Percentiles rank a stretch among this genome's conserved stretches.
Conservation (phyloP, 2,797 vertebrate genomes). For the Schizopygopsis pylzovi region DNA sequence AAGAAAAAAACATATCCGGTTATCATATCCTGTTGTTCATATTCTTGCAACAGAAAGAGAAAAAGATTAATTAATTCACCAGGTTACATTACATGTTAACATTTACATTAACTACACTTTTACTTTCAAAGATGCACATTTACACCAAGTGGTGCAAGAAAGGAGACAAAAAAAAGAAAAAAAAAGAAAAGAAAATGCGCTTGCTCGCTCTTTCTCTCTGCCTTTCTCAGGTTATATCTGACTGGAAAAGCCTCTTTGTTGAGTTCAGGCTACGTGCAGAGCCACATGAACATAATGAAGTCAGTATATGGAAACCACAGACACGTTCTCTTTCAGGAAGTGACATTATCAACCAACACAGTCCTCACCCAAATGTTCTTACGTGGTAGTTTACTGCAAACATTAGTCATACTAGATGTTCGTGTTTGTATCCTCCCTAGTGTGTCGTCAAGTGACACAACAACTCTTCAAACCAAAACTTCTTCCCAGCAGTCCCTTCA, state of each 20-base stretch:
- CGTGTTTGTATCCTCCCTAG: background rate
- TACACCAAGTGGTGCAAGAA: background rate
- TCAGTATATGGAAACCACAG: slow-evolving; percentile 3
- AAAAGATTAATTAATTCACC: background rate
- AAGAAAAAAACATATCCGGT: background rate
- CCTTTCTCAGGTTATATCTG: background rate
- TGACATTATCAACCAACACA: background rate
- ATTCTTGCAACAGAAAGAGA: background rate
- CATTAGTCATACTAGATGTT: background rate
- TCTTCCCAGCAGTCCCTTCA: background rate
- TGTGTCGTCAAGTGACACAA: background rate
- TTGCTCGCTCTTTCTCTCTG: too few species aligned
- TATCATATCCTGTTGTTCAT: background rate
- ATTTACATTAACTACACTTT: background rate
- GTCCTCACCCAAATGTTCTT: background rate
- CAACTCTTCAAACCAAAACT: background rate
- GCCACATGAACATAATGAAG: background rate
- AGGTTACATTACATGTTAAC: background rate
- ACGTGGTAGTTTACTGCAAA: background rate
- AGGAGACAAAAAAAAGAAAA: background rate
- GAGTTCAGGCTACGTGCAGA: slow-evolving; percentile 27
- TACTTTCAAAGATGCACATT: background rate
- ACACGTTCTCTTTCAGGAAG: background rate
- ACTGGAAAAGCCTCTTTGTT: slow-evolving; percentile 12
- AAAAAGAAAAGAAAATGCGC: background rate